These are phyloP conservation scores for Neotoma lepida DNA, from an alignment of 2,113 vertebrate genomes.

Conservation along the genomic window DNA sequence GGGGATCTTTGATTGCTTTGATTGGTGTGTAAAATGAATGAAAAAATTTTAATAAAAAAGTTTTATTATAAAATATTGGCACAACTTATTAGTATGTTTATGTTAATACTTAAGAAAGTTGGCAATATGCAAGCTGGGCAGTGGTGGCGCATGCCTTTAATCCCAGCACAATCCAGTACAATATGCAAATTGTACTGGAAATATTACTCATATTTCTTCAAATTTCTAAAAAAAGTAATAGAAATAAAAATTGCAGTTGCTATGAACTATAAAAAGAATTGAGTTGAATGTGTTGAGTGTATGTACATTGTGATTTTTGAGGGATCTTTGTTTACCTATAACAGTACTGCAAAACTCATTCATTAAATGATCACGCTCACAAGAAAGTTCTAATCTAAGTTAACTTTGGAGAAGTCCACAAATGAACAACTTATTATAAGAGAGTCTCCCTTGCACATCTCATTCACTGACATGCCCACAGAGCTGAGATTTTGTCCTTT, in stretches of 20 bases:
- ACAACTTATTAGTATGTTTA: neutral
- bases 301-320: neutral
- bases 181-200: neutral
- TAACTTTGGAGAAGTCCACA: conserved; percentile 4
- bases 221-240: neutral
- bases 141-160: no score
- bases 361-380: neutral
- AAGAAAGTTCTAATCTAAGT: neutral
- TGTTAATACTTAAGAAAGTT: neutral
- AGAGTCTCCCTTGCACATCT: neutral
- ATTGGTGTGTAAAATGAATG: no score
- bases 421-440: conserved; percentile 28
- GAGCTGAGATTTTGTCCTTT: conserved; percentile 59
- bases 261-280: no score
- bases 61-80: neutral
- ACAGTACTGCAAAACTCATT: conserved; percentile 58
- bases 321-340: conserved; percentile 5
- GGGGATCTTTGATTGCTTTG: no score
- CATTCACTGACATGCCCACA: neutral
- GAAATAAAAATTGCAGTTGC: neutral
- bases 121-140: neutral
- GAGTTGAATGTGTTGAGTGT: conserved; percentile 9
- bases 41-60: no score
- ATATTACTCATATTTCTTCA: no score
- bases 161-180: no score